Evolutionary conservation across 2,113 vertebrate genomes (phyloP), one percentile per base, ranked within the genome.

Genomic region (Regulus satrapa): DNA sequence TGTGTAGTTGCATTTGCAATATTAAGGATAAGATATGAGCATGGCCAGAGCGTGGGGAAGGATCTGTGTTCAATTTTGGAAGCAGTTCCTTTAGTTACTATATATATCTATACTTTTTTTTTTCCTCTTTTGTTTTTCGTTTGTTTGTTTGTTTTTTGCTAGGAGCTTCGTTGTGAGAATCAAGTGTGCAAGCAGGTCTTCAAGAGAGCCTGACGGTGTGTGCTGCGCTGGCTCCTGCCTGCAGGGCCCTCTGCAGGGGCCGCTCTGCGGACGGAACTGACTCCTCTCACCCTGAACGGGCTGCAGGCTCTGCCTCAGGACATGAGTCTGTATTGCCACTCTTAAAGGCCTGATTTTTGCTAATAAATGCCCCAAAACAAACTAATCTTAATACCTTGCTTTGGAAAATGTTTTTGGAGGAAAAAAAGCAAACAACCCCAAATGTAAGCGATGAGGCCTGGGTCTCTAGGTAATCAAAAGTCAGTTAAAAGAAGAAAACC

Each of bases 151-250:
- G 20, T 25, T 31, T 26, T 75, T 54, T 69, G 12, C 14, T 62
- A 99, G 99, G 98, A 99, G 85, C 97, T 99, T 41, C 98, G 95
- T 76, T 99, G 99, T 96, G 98, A 98, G 78, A 98, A 98, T 81
- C 97, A 98, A 95, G 97, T 98, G 32, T 99, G 98, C 95, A 98
- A 95, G 76, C 99, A 99, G 88, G 93, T 98, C 4, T 99, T 97
- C 97, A 98, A 98, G 97, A 98, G 95, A 94, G 97, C 95, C 23
- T 97, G 91, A 97, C 7, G 7, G 18, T 5, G 8, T 29, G 31
- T 36, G 26, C 2, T 29, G 29, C 18, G 16, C 55, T 58, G 26
- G 38, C 26, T 66, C 8, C 49, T 76, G 41, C 10, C 9, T 4
- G n/a, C 34, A 62, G 82, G 76, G 43, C 41, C 46, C 82, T 66